Evolutionary conservation across 2,113 vertebrate genomes (phyloP).

Genomic region (Acrocephalus arundinaceus): DNA sequence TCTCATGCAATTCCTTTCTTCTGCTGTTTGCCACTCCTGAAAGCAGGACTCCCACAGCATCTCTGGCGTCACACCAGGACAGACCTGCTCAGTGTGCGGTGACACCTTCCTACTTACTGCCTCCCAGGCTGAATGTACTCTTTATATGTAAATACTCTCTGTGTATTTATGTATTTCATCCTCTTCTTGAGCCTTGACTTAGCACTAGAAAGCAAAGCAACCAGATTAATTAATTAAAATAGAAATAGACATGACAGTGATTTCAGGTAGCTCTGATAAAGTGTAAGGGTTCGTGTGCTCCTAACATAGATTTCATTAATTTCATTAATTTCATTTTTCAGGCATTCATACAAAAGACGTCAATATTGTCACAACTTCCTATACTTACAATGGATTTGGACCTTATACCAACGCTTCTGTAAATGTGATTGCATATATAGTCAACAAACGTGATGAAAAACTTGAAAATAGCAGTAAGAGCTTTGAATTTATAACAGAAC

Average conservation of each 20-base stretch:
- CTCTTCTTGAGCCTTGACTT: background rate
- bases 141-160: background rate
- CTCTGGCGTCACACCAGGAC: background rate
- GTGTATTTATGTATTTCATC: background rate
- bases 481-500: accelerated
- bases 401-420: accelerated
- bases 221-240: background rate
- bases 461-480: accelerated
- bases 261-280: background rate
- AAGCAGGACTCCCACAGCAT: background rate
- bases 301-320: background rate
- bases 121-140: background rate
- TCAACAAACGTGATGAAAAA: accelerated
- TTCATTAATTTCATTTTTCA: background rate
- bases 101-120: background rate
- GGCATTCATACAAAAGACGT: accelerated
- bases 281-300: background rate
- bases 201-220: background rate
- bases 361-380: accelerated
- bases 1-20: background rate
- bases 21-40: background rate
- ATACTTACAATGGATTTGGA: accelerated
- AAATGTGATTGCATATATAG: background rate
- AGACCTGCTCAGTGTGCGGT: background rate
- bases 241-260: background rate